phyloP scores from a whole-genome alignment of 2,113 vertebrate genomes.

The Merops nubicus region DNA sequence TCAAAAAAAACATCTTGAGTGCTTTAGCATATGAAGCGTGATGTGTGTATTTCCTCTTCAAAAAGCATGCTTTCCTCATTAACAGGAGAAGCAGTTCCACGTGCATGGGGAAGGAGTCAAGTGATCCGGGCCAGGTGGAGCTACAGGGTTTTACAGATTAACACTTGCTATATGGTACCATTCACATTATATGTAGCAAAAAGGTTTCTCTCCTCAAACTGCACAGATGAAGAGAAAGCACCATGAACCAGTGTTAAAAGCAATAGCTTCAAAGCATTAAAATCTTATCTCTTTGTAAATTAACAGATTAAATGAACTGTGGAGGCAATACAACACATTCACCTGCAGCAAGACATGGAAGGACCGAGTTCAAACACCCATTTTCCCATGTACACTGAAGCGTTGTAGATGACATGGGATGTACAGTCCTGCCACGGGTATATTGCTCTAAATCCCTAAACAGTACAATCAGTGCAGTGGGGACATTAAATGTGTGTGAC shows the following conservation, averaged over 20 bases:
- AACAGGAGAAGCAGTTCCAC: not conserved
- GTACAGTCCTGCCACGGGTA: not conserved
- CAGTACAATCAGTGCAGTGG: not conserved
- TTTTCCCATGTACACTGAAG: not conserved
- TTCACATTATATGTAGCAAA: not conserved
- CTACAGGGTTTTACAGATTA: not conserved
- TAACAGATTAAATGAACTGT: not conserved
- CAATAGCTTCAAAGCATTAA: not conserved
- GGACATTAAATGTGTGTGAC: rapidly evolving
- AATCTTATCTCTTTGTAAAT: not conserved
- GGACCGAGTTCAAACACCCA: not conserved
- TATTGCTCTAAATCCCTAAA: not conserved
- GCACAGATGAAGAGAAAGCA: not conserved
- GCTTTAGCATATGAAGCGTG: not conserved
- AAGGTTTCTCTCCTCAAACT: not conserved
- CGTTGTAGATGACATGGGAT: not conserved
- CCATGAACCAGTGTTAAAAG: not conserved
- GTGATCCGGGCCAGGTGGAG: not conserved
- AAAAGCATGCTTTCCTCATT: not conserved
- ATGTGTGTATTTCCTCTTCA: not conserved
- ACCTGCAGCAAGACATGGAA: not conserved
- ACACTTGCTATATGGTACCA: not conserved
- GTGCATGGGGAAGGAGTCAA: not conserved
- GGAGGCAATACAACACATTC: not conserved
- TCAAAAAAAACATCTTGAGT: slow-evolving; percentile 2